phyloP scores from a whole-genome alignment of 53 echinoderm and acorn worm species.

The Patiria pectinifera region DNA sequence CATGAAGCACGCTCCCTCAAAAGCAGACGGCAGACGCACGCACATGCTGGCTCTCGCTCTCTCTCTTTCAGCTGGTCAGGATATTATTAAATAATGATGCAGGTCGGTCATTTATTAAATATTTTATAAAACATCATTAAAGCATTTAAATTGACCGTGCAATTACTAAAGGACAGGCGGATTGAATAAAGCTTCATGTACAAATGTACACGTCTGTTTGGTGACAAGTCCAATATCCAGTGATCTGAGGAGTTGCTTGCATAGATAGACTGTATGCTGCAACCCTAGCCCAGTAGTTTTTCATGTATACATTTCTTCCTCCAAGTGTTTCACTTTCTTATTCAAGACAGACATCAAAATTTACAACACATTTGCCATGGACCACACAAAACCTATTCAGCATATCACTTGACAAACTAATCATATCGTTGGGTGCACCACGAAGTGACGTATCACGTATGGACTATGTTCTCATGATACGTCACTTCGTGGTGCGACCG shows the following conservation, averaged over 20 bases:
- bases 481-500: no score
- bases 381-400: background rate
- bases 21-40: background rate
- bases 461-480: no score
- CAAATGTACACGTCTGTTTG: background rate
- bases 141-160: background rate
- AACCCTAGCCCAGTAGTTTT: no score
- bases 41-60: background rate
- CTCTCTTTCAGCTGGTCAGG: background rate
- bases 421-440: background rate
- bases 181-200: background rate
- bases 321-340: no score
- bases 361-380: background rate
- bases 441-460: no score
- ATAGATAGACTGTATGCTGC: no score
- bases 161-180: no score
- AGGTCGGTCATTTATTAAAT: background rate
- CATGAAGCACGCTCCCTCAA: background rate
- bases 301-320: no score
- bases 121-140: slow-evolving; percentile 3
- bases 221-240: background rate
- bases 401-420: background rate
- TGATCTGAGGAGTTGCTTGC: background rate
- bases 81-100: background rate
- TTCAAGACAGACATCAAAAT: background rate